Conservation (phyloP, 2,797 vertebrate species). For the Enteromius paludinosus region DNA sequence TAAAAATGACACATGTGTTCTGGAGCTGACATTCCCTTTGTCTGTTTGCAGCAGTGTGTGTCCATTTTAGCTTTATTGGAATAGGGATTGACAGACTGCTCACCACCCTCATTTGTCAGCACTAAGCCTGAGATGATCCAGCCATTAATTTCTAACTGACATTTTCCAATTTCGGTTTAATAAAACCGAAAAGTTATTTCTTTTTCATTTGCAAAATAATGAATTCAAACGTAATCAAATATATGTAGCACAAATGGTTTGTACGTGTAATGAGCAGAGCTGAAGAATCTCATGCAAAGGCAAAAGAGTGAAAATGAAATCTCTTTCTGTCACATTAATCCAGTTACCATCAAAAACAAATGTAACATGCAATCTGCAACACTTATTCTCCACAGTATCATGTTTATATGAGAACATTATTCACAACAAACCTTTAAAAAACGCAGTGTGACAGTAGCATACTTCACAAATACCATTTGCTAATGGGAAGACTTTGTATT, state of each 20-base stretch:
- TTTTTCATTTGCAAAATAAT: constrained; percentile 37
- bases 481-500: neutral
- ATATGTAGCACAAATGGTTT: constrained; percentile 19
- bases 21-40: constrained; percentile 21
- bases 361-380: neutral
- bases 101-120: constrained; percentile 49
- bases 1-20: neutral
- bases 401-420: neutral
- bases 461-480: neutral
- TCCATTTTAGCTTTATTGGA: constrained; percentile 43
- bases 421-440: neutral
- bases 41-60: constrained; percentile 47
- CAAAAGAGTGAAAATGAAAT: constrained; percentile 10
- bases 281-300: constrained; percentile 1
- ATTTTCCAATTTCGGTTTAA: constrained; percentile 63
- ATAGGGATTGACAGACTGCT: constrained; percentile 47
- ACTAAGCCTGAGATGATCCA: constrained; percentile 46
- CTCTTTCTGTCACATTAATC: neutral
- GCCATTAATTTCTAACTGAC: constrained; percentile 49
- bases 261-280: constrained; percentile 3
- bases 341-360: constrained; percentile 4
- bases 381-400: neutral
- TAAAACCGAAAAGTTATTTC: constrained; percentile 53
- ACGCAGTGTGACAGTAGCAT: neutral
- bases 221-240: constrained; percentile 44